Base-by-base conservation (phyloP, 2,888 invertebrate genomes). In the Cenopis cana region DNA sequence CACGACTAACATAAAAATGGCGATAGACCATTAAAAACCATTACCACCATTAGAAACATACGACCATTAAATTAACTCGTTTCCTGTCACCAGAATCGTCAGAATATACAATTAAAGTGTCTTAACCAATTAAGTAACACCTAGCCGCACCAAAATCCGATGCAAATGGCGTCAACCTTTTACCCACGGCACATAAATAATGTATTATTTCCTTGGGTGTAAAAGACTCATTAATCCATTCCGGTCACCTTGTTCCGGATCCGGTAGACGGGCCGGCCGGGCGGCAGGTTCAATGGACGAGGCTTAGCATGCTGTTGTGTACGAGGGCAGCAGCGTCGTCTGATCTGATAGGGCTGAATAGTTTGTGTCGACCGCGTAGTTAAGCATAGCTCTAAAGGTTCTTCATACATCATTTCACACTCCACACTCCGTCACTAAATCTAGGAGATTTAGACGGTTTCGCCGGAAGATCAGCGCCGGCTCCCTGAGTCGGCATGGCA, bases 211-310 rank as follows among this genome's bases (percentile, higher is more conserved):
- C 50, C 65, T 60, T 20, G 41, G 33, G 54, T 61, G 50, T 67
- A 66, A 61, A 71, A 52, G 55, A 49, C 55, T 61, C 65, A 61
- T 71, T 67, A 71, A 67, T 61, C 65, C 59, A 70, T 67, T 67
- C 67, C 38, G 61, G 71, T 60, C 70, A 70, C 54, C 76, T 68
- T 71, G 75, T 75, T 75, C 74, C 66, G 73, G 77, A 77, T 76
- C 74, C 68, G 69, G 20, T 52, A 52, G 59, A 24, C 70, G 36
- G 50, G 46, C 20, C 36, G 4, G 33, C n/a, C 59, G 11, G 11
- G 60, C 69, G 33, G 50, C 69, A 77, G 76, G 83, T 82, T 84
- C 81, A 82, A 79, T 75, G 83, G 62, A 77, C 80, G 57, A 38
- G 6, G 49, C 54, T 62, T 52, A 60, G 55, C 61, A 33, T 46